Percentiles rank a stretch among this genome's conserved stretches.
These are phyloP conservation scores for Gallinago undulata DNA, from an alignment of 2,113 vertebrate genomes.

Conservation along the genomic window DNA sequence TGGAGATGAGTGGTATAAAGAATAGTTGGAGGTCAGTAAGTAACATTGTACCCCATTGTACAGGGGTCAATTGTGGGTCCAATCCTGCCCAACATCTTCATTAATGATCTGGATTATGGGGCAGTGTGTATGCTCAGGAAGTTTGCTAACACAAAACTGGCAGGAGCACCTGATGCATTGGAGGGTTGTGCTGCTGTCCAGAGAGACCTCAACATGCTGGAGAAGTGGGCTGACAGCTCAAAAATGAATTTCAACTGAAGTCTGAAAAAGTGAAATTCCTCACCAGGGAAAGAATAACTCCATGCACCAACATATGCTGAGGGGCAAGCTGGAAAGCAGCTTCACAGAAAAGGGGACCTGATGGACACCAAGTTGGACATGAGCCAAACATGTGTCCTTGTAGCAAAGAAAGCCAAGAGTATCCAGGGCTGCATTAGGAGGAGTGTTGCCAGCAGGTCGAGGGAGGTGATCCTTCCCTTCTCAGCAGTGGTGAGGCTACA, in stretches of 20 bases:
- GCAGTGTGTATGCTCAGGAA: not conserved
- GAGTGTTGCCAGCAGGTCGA: rapidly evolving
- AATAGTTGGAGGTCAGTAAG: not conserved
- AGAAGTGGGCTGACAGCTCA: not conserved
- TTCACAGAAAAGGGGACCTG: not conserved
- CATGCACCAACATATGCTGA: not conserved
- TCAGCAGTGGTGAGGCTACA: not conserved
- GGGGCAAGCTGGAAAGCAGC: not conserved
- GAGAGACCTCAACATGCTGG: not conserved
- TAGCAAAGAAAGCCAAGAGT: not conserved
- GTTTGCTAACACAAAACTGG: not conserved
- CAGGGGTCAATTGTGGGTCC: not conserved
- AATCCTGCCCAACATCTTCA: not conserved
- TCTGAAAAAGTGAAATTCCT: not conserved
- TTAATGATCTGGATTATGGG: not conserved
- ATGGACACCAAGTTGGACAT: not conserved
- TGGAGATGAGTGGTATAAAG: not conserved
- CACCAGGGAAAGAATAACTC: not conserved
- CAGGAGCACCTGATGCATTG: not conserved
- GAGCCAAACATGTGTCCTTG: not conserved
- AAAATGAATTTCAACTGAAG: not conserved
- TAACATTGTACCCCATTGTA: not conserved
- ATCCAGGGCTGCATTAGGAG: not conserved
- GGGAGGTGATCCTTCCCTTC: not conserved
- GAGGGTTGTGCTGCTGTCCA: not conserved